Percentiles rank a stretch among this genome's conserved stretches.
These are phyloP conservation scores for Ladona fulva DNA, from an alignment of 1,140 invertebrate genomes.

Conservation along the genomic window DNA sequence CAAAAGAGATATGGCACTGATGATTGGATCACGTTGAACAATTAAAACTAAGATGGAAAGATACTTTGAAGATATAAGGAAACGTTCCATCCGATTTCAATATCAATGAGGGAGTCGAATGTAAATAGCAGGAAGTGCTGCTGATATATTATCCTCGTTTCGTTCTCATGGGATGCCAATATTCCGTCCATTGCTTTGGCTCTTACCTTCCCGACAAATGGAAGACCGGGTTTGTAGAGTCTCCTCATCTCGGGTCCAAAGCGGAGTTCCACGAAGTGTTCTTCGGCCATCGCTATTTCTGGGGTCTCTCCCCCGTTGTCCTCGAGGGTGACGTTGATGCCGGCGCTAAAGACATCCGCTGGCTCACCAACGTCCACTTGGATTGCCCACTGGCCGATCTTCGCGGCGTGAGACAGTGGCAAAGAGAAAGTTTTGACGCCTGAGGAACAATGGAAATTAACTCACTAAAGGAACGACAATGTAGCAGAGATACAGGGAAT, in stretches of 20 bases:
- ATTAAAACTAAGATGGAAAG: no score
- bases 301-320: conserved; percentile 26
- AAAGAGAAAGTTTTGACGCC: conserved; percentile 46
- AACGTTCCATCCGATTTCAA: no score
- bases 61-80: no score
- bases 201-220: conserved; percentile 51
- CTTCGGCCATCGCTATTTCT: conserved; percentile 49
- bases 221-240: conserved; percentile 52
- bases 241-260: conserved; percentile 51
- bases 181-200: no score
- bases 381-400: conserved; percentile 44
- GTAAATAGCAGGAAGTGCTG: no score
- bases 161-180: no score
- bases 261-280: conserved; percentile 52
- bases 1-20: no score
- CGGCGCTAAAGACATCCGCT: conserved; percentile 36
- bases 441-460: conserved; percentile 25
- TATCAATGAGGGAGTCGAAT: no score
- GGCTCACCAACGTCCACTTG: conserved; percentile 42
- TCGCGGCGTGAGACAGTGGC: conserved; percentile 40
- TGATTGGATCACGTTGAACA: no score
- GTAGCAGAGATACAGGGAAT: no score
- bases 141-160: no score
- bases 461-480: no score
- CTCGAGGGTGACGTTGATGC: conserved; percentile 35